Evolutionary conservation across 2,888 invertebrate genomes (phyloP).

Genomic region (Calameuta idolon): DNA sequence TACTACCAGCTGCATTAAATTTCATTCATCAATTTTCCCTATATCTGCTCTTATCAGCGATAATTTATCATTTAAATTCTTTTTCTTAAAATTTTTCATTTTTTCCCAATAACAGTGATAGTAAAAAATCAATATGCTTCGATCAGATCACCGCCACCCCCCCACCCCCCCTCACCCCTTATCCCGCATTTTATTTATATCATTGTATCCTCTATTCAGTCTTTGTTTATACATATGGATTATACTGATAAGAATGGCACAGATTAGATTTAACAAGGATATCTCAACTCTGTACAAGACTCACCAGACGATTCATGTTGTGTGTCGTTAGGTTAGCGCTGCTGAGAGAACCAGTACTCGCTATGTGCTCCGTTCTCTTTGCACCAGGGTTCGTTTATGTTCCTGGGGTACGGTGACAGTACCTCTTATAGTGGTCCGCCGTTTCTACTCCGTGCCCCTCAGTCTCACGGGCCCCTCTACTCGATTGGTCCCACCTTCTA

Average conservation of each 20-base stretch:
- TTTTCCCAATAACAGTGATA: not conserved
- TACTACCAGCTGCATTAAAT: not conserved
- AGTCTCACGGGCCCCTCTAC: slow-evolving; percentile 46
- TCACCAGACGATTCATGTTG: slow-evolving; percentile 61
- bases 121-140: not conserved
- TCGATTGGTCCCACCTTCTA: slow-evolving; percentile 16
- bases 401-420: slow-evolving; percentile 60
- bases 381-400: slow-evolving; percentile 51
- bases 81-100: not conserved
- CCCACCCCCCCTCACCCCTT: not conserved
- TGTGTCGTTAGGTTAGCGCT: slow-evolving; percentile 38
- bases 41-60: not conserved
- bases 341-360: slow-evolving; percentile 54
- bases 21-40: not conserved
- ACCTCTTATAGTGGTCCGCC: slow-evolving; percentile 59
- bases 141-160: too few relatives aligned
- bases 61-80: not conserved
- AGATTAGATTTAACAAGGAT: not conserved
- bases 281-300: slow-evolving; percentile 31
- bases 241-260: not conserved
- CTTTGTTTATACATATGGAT: not conserved
- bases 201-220: not conserved
- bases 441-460: slow-evolving; percentile 27
- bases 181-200: not conserved
- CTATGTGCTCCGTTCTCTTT: slow-evolving; percentile 29